These are phyloP conservation scores for Propithecus deckenii DNA, from an alignment of 2,797 vertebrate species.

Conservation along the genomic window DNA sequence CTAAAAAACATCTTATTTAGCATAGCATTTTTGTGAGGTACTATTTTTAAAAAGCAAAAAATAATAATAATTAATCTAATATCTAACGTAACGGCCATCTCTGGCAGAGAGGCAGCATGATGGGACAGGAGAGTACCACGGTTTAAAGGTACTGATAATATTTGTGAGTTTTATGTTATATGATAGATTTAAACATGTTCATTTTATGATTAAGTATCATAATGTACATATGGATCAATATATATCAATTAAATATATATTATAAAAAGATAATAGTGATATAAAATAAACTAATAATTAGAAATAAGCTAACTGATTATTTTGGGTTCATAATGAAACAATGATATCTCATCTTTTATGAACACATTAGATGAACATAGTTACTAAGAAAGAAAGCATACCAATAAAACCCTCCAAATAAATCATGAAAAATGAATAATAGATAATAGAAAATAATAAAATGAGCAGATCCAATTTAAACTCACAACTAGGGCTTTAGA, in stretches of 20 bases:
- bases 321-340: not conserved
- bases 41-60: not conserved
- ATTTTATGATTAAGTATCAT: not conserved
- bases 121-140: fast-evolving
- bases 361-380: not conserved
- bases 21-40: not conserved
- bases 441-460: not conserved
- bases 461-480: conserved; percentile 22
- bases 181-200: not conserved
- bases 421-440: not conserved
- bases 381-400: not conserved
- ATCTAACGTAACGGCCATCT: not conserved
- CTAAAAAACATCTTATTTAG: not conserved
- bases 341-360: not conserved
- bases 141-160: not conserved
- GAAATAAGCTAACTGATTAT: not conserved
- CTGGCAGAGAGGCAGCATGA: not conserved
- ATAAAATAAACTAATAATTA: not conserved
- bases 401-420: not conserved
- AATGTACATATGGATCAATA: not conserved
- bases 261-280: not conserved
- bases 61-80: not conserved
- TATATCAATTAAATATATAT: not conserved
- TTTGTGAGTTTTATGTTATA: not conserved
- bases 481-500: conserved; percentile 95